Conservation (phyloP, 1,140 invertebrate species). For the Sinonovacula constricta region DNA sequence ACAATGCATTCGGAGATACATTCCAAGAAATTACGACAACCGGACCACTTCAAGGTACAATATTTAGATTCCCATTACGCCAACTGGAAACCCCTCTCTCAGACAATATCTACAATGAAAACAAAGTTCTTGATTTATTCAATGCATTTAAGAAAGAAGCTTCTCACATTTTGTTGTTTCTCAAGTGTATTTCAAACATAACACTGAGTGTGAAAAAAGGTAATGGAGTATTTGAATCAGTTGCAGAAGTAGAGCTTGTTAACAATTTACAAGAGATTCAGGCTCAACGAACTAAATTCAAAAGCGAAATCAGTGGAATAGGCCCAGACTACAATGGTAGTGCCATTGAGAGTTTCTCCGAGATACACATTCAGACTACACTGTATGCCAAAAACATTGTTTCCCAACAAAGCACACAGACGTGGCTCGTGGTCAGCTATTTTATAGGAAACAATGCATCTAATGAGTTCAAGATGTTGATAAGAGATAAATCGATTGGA, state of each 20-base stretch:
- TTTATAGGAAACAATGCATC: conserved; percentile 44
- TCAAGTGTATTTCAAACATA: conserved; percentile 48
- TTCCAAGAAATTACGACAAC: neutral
- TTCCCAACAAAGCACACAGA: neutral
- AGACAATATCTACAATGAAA: conserved; percentile 50
- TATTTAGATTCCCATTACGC: conserved; percentile 72
- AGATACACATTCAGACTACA: neutral
- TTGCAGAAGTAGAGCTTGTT: neutral
- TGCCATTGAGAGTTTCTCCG: no score
- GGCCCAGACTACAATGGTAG: neutral
- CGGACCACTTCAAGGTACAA: conserved; percentile 64
- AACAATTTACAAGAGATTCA: neutral
- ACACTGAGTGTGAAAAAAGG: neutral
- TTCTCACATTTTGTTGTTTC: conserved; percentile 56
- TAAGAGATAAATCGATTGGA: conserved; percentile 46
- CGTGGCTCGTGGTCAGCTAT: conserved; percentile 56
- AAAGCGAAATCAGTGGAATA: neutral
- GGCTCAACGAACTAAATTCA: neutral
- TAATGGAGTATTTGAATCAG: neutral
- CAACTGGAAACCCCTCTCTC: conserved; percentile 50
- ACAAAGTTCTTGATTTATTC: conserved; percentile 59
- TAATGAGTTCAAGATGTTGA: conserved; percentile 36
- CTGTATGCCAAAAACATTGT: neutral
- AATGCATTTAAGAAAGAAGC: conserved; percentile 54
- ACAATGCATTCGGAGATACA: conserved; percentile 6